These are phyloP conservation scores for Bubo scandiacus DNA, from an alignment of 2,113 vertebrate genomes.

Conservation along the genomic window DNA sequence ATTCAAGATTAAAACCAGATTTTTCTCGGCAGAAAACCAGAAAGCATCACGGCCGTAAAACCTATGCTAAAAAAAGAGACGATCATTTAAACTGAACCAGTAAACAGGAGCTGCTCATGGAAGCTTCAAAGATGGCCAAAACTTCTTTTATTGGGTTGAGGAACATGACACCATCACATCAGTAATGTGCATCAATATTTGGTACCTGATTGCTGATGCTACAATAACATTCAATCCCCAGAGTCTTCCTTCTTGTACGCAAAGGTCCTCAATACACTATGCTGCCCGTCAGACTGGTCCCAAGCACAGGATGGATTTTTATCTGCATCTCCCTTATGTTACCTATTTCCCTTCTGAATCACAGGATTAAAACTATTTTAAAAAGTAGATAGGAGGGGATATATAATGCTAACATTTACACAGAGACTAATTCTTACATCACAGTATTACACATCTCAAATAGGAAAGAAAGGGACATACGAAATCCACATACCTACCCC, in stretches of 20 bases:
- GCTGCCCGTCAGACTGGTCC: neutral
- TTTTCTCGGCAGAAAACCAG: neutral
- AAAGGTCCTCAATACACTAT: neutral
- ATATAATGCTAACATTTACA: neutral
- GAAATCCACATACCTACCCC: neutral
- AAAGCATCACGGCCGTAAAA: neutral
- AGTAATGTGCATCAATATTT: neutral
- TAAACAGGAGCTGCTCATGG: neutral
- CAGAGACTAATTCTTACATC: neutral
- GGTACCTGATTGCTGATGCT: neutral
- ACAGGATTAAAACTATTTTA: neutral
- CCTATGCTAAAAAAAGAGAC: neutral
- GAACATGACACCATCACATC: accelerated
- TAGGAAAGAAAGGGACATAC: neutral
- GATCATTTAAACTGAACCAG: neutral
- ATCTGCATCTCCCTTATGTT: neutral
- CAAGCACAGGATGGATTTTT: neutral
- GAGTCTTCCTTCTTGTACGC: neutral
- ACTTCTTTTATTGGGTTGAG: neutral
- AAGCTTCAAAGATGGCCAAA: neutral
- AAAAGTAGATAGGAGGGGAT: neutral
- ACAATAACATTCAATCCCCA: neutral
- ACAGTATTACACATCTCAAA: neutral
- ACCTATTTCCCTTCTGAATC: neutral
- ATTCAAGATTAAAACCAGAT: conserved; percentile 17